phyloP scores from a whole-genome alignment of 2,888 invertebrate genomes.

The Pterobdella sp. region DNA sequence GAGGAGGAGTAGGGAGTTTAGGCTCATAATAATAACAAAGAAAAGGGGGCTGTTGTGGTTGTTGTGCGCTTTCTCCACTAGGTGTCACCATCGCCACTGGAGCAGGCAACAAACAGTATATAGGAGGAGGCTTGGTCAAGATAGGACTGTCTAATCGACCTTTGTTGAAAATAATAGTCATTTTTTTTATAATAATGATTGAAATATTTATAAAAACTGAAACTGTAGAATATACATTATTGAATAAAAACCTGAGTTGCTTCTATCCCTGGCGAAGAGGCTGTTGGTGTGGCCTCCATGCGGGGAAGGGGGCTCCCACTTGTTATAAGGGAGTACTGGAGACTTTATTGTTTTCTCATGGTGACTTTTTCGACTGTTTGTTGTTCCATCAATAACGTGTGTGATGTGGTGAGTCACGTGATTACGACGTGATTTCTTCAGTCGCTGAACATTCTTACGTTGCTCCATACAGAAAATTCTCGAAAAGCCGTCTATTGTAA shows the following conservation, averaged over 20 bases:
- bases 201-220: background rate
- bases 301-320: slow-evolving; percentile 32
- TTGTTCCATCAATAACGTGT: slow-evolving; percentile 34
- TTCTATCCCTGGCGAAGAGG: too few relatives aligned
- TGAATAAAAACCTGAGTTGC: too few relatives aligned
- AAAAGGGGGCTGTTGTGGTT: background rate
- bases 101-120: slow-evolving; percentile 4
- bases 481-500: slow-evolving; percentile 46
- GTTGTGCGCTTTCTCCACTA: background rate
- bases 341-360: slow-evolving; percentile 36
- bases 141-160: slow-evolving; percentile 25
- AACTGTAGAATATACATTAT: background rate
- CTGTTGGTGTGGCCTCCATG: too few relatives aligned
- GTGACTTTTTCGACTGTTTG: slow-evolving; percentile 33
- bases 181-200: background rate
- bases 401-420: slow-evolving; percentile 37
- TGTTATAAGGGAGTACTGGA: slow-evolving; percentile 35
- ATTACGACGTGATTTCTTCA: slow-evolving; percentile 27
- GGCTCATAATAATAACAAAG: slow-evolving; percentile 16
- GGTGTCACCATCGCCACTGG: slow-evolving; percentile 5
- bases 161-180: background rate
- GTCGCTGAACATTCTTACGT: slow-evolving; percentile 18
- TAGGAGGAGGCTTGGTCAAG: slow-evolving; percentile 18
- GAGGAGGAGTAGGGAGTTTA: slow-evolving; percentile 26
- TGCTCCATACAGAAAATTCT: slow-evolving; percentile 45